Conservation (phyloP, 2,888 invertebrate genomes). For the Ecdyonurus torrentis region DNA sequence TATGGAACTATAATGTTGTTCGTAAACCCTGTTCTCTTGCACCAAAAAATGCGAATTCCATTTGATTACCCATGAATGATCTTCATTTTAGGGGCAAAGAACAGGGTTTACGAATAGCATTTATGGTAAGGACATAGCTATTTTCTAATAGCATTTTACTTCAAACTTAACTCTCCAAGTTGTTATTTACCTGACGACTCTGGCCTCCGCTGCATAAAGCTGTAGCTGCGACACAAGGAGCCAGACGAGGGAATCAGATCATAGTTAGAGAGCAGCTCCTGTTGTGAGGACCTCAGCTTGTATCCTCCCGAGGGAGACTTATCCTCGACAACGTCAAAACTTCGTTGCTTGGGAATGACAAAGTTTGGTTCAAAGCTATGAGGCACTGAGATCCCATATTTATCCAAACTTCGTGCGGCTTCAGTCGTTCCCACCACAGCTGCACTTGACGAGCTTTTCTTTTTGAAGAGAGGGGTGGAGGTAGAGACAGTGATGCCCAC, state of each 20-base stretch:
- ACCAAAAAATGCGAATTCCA: too few species aligned
- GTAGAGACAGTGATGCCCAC: conserved; percentile 29
- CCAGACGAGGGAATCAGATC: neutral
- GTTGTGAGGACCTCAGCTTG: neutral
- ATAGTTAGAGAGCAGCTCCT: neutral
- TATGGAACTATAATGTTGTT: neutral
- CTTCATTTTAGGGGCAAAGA: too few species aligned
- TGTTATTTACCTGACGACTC: conserved; percentile 7
- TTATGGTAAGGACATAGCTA: too few species aligned
- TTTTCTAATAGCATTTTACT: neutral
- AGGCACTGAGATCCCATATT: conserved; percentile 13
- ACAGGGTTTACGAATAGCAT: too few species aligned
- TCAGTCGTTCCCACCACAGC: conserved; percentile 5
- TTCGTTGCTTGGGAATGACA: conserved; percentile 29
- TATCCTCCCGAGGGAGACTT: neutral
- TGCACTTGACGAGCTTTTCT: conserved; percentile 24
- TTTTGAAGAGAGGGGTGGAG: conserved; percentile 48
- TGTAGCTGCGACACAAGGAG: conserved; percentile 30
- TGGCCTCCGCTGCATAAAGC: conserved; percentile 35
- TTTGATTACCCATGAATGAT: too few species aligned
- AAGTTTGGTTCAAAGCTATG: neutral
- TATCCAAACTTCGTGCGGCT: conserved; percentile 12
- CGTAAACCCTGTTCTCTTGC: too few species aligned
- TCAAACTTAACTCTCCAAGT: too few species aligned
- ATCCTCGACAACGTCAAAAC: conserved; percentile 26